phyloP scores from a whole-genome alignment of 2,113 vertebrate species.

The Oncorhynchus keta region DNA sequence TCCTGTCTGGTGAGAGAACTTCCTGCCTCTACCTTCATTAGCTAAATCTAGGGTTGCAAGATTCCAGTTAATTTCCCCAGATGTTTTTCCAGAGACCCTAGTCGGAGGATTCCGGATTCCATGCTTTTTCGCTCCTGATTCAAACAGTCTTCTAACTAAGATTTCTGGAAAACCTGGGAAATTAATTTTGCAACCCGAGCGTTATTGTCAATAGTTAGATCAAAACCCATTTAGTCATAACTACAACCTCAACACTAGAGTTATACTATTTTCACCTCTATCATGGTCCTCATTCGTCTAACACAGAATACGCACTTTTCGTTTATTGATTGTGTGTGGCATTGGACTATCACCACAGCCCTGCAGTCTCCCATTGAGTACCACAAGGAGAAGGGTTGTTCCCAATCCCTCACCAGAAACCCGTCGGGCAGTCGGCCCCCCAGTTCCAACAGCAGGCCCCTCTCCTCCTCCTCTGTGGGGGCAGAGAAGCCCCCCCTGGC shows the following conservation, averaged over 20 bases:
- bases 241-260: no score
- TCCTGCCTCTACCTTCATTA: not conserved
- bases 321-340: not conserved
- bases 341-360: constrained; percentile 66
- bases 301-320: not conserved
- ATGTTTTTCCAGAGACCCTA: no score
- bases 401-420: constrained; percentile 80
- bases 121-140: no score
- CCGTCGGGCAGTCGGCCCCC: constrained; percentile 63
- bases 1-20: constrained; percentile 83
- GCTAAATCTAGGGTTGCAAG: no score
- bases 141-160: no score
- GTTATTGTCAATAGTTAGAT: not conserved
- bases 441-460: constrained; percentile 83
- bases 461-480: constrained; percentile 80
- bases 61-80: no score
- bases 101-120: no score
- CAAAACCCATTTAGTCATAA: not conserved
- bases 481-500: constrained; percentile 81
- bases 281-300: not conserved
- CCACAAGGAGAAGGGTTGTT: constrained; percentile 83
- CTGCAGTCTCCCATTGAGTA: constrained; percentile 96
- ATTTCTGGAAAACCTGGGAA: no score
- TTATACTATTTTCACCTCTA: not conserved
- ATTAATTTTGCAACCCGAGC: no score